These are phyloP conservation scores for Hemaris fuciformis DNA, from an alignment of 2,888 invertebrate genomes.

Conservation along the genomic window DNA sequence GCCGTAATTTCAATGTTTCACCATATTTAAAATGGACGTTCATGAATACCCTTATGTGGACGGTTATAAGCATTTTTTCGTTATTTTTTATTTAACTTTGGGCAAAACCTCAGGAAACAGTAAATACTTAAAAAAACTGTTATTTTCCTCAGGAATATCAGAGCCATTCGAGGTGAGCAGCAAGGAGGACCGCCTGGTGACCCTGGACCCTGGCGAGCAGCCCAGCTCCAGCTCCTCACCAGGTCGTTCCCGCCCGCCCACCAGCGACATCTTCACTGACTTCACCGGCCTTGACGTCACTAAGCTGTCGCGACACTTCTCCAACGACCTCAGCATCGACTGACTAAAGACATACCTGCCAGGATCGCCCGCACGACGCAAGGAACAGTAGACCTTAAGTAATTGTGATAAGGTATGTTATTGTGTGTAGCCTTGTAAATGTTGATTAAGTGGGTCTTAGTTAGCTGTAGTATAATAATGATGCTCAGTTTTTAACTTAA, in stretches of 20 bases:
- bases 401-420: too few relatives aligned
- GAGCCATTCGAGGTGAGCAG: constrained; percentile 75
- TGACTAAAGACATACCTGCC: constrained; percentile 76
- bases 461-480: too few relatives aligned
- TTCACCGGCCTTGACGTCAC: constrained; percentile 74
- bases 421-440: too few relatives aligned
- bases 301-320: constrained; percentile 72
- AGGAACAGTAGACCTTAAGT: too few relatives aligned
- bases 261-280: constrained; percentile 71
- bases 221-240: constrained; percentile 53
- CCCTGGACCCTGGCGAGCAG: constrained; percentile 47
- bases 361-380: constrained; percentile 68
- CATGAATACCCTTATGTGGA: too few relatives aligned
- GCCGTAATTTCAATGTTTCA: too few relatives aligned
- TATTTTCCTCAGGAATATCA: constrained; percentile 78
- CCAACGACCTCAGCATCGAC: constrained; percentile 76
- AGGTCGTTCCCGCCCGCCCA: constrained; percentile 42
- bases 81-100: too few relatives aligned
- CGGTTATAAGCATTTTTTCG: too few relatives aligned
- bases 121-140: too few relatives aligned
- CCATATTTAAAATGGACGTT: too few relatives aligned
- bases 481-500: too few relatives aligned
- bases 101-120: background rate
- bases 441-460: too few relatives aligned
- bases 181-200: constrained; percentile 59